Conservation (phyloP, 2,888 invertebrate species). For the Apotomis capreana region DNA sequence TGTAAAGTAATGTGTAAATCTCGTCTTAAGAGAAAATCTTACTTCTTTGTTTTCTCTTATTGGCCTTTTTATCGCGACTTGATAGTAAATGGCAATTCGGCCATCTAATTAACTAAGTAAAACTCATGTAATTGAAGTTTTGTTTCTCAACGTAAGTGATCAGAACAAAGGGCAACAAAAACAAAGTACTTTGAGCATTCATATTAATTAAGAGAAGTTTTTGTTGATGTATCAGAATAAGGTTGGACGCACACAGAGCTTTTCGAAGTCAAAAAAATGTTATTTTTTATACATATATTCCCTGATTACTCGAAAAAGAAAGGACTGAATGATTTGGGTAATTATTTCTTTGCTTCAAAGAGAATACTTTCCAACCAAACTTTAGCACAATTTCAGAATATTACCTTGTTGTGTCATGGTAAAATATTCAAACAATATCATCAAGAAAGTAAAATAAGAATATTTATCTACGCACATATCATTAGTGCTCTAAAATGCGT, state of each 20-base stretch:
- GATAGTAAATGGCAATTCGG: constrained; percentile 13
- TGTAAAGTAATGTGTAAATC: not conserved
- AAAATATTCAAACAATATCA: no score
- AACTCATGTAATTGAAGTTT: constrained; percentile 19
- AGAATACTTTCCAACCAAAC: no score
- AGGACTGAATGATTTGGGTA: no score
- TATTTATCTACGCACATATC: no score
- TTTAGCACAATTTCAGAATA: no score
- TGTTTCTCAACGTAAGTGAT: constrained; percentile 25
- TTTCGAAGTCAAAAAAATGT: no score
- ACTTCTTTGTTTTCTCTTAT: constrained; percentile 12
- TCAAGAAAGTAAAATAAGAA: no score
- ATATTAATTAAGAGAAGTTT: constrained; percentile 26
- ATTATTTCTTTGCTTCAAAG: no score
- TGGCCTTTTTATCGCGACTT: not conserved
- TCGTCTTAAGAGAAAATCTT: constrained; percentile 1
- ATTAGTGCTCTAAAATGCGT: no score
- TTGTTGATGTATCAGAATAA: constrained; percentile 9
- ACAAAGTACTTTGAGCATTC: constrained; percentile 32
- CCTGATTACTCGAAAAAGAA: no score
- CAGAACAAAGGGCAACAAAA: constrained; percentile 14
- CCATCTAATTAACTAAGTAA: constrained; percentile 19
- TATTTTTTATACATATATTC: no score
- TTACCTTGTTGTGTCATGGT: no score
- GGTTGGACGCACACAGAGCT: not conserved